A percentile compares a stretch with the other conserved stretches of the same genome.
These are phyloP conservation scores for Tenthredo scrophulariae DNA, from an alignment of 2,888 invertebrate genomes.

Conservation along the genomic window DNA sequence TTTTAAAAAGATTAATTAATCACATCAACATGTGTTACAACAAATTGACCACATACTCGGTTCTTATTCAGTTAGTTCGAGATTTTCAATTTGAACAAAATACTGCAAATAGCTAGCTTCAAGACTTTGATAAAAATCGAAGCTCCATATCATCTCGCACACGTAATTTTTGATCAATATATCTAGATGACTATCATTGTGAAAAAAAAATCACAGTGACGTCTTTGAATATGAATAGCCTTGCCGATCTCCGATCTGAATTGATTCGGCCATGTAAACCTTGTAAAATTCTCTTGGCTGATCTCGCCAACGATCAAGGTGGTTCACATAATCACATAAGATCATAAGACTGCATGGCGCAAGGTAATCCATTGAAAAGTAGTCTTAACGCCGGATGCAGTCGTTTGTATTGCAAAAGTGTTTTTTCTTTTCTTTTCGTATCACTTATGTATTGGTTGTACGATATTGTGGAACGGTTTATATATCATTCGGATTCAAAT, in stretches of 20 bases:
- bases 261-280: neutral
- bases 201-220: neutral
- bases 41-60: no score
- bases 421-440: neutral
- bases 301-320: conserved; percentile 38
- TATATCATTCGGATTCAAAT: neutral
- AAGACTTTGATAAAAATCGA: neutral
- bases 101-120: neutral
- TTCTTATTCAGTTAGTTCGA: no score
- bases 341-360: neutral
- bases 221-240: neutral
- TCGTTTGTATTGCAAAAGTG: neutral
- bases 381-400: neutral
- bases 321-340: conserved; percentile 27
- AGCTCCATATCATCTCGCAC: neutral
- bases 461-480: neutral
- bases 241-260: neutral
- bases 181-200: neutral
- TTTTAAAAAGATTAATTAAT: no score
- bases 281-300: conserved; percentile 21
- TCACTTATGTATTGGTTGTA: neutral
- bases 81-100: no score
- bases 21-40: no score
- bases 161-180: no score
- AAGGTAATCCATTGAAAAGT: conserved; percentile 29